Percentiles rank a stretch among this genome's conserved stretches.
phyloP scores from a whole-genome alignment of 1,140 invertebrate genomes.

The Brachionus plicatilis region DNA sequence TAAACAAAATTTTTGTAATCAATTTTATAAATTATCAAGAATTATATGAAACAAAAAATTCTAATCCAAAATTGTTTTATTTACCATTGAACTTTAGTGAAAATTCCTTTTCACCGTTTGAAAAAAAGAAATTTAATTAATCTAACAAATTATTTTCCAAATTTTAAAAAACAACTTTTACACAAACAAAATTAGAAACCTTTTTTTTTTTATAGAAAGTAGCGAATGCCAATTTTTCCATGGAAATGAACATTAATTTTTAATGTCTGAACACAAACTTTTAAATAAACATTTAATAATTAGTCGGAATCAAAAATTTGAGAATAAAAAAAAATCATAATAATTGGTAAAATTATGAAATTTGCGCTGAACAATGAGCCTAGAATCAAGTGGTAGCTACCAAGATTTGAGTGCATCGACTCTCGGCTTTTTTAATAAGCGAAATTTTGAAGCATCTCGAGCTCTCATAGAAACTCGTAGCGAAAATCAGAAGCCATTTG shows the following conservation, averaged over 20 bases:
- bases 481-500: neutral
- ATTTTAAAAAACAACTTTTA: neutral
- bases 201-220: neutral
- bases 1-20: no score
- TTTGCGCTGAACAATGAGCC: neutral
- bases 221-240: neutral
- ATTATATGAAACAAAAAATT: no score
- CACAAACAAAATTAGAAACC: neutral
- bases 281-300: conserved; percentile 15
- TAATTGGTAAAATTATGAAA: neutral
- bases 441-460: neutral
- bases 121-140: neutral
- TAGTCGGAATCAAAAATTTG: neutral
- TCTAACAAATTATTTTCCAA: neutral
- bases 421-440: neutral
- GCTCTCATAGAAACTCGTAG: conserved; percentile 2
- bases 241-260: conserved; percentile 11
- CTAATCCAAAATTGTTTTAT: no score
- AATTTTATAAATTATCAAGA: no score
- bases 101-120: neutral
- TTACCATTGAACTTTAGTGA: no score
- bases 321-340: neutral
- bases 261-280: neutral
- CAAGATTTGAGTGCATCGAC: neutral
- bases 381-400: neutral